A percentile compares a stretch with the other conserved stretches of the same genome.
phyloP scores from a whole-genome alignment of 2,888 invertebrate genomes.

The Ceramica pisi region DNA sequence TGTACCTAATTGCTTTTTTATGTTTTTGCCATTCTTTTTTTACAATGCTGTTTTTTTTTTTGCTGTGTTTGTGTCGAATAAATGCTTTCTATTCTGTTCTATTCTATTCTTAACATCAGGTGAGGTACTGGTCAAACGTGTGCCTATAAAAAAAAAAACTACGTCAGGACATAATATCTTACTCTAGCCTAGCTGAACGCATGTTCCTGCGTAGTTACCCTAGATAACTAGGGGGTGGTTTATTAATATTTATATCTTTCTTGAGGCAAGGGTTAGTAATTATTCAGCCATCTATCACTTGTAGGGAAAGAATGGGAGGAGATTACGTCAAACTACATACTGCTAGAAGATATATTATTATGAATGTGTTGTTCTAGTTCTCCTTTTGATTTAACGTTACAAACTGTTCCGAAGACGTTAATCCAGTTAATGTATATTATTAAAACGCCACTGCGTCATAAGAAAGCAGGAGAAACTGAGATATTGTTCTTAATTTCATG shows the following conservation, averaged over 20 bases:
- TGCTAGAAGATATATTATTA: neutral
- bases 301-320: constrained; percentile 27
- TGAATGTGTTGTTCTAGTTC: neutral
- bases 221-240: constrained; percentile 19
- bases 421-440: neutral
- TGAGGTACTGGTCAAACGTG: too few relatives aligned
- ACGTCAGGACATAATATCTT: too few relatives aligned
- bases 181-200: constrained; percentile 19
- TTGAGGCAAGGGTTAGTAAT: constrained; percentile 53
- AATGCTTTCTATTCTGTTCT: too few relatives aligned
- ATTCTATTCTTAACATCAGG: too few relatives aligned
- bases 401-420: neutral
- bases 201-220: constrained; percentile 4
- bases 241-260: constrained; percentile 59
- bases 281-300: constrained; percentile 56
- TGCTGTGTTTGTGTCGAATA: too few relatives aligned
- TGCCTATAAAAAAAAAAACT: too few relatives aligned
- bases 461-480: too few relatives aligned
- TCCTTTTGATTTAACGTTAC: neutral
- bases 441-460: neutral
- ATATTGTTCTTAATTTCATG: too few relatives aligned
- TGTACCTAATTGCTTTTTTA: too few relatives aligned
- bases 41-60: too few relatives aligned
- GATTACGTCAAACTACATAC: constrained; percentile 10
- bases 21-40: too few relatives aligned